phyloP scores from a whole-genome alignment of 2,113 vertebrate genomes.

The Condylura cristata region DNA sequence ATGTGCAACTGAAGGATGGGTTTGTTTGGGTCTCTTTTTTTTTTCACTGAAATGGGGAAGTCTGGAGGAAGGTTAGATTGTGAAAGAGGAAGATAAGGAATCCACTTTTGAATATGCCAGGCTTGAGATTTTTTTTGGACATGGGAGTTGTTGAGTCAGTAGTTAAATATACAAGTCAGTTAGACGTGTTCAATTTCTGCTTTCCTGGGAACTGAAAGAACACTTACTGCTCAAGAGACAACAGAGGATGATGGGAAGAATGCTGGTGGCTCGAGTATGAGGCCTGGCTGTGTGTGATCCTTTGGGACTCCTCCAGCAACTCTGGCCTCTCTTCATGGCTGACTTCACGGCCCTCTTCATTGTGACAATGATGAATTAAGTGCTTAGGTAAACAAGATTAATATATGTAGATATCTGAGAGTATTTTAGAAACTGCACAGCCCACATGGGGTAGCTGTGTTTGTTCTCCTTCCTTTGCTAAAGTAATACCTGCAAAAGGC shows the following conservation, averaged over 20 bases:
- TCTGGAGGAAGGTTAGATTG: neutral
- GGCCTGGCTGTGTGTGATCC: neutral
- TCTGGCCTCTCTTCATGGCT: slow-evolving; percentile 11
- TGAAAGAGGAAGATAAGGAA: neutral
- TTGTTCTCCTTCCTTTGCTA: neutral
- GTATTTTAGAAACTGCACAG: neutral
- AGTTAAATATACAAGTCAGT: neutral
- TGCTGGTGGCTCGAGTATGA: neutral
- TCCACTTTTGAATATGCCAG: neutral
- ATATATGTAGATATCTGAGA: neutral
- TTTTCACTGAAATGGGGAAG: neutral
- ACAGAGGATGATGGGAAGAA: neutral
- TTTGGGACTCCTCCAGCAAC: neutral
- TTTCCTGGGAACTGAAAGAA: neutral
- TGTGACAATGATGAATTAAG: neutral
- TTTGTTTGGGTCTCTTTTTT: neutral
- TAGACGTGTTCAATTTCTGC: neutral
- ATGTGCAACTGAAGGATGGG: neutral
- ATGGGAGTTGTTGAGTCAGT: neutral
- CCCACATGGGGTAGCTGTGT: neutral
- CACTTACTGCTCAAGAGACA: neutral
- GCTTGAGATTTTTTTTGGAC: neutral
- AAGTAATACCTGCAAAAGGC: neutral
- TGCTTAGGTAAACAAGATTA: neutral
- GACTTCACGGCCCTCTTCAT: neutral